phyloP scores from a whole-genome alignment of 2,113 vertebrate species.

The Egretta garzetta region DNA sequence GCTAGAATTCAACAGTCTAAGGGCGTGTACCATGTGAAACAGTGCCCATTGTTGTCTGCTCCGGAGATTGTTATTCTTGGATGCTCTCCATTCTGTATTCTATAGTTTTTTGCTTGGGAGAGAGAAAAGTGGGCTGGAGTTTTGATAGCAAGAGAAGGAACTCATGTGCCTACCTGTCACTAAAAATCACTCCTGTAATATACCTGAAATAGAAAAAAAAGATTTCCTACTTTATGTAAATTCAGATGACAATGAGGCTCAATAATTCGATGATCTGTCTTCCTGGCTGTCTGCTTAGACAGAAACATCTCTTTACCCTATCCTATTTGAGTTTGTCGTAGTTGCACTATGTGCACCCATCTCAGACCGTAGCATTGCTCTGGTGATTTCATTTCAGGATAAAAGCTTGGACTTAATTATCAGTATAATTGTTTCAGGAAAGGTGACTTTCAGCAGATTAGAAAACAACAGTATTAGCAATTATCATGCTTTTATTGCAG shows the following conservation, averaged over 20 bases:
- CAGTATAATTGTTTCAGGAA: background rate
- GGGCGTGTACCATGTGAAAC: background rate
- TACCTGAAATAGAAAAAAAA: background rate
- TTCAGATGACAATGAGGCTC: background rate
- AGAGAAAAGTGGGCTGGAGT: background rate
- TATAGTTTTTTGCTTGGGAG: background rate
- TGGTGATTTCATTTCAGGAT: background rate
- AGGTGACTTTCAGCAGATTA: background rate
- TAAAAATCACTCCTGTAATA: background rate
- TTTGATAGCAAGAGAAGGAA: background rate
- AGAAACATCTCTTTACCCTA: background rate
- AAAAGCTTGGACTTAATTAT: background rate
- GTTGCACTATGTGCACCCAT: background rate
- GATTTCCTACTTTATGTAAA: background rate
- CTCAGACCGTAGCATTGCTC: background rate
- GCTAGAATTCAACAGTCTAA: background rate
- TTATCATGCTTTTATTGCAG: background rate
- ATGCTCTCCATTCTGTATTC: background rate
- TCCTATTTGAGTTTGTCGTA: background rate
- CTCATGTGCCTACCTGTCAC: background rate
- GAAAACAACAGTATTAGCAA: background rate
- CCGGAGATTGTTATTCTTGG: background rate
- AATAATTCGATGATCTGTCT: background rate
- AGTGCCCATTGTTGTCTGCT: background rate
- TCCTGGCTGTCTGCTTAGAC: background rate